Conservation (phyloP, 2,797 vertebrate species). For the Ambastaia sidthimunki region DNA sequence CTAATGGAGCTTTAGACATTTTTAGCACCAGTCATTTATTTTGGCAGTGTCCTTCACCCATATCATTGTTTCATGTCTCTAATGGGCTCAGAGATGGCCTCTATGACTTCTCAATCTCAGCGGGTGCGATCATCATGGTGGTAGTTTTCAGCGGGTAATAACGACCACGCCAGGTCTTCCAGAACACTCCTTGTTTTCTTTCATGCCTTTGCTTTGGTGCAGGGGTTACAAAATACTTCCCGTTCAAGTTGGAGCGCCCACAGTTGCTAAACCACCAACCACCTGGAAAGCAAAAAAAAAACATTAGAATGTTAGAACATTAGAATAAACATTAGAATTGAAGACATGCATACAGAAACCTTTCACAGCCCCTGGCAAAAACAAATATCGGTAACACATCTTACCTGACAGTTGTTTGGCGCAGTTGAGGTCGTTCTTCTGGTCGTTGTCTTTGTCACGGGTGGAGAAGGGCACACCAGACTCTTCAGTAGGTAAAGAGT, state of each 20-base stretch:
- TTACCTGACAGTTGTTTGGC: conserved; percentile 92
- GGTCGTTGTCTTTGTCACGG: conserved; percentile 89
- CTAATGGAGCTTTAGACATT: conserved; percentile 32
- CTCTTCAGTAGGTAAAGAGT: conserved; percentile 74
- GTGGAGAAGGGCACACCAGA: conserved; percentile 90
- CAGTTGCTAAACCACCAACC: conserved; percentile 99
- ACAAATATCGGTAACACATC: background rate
- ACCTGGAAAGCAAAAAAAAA: conserved; percentile 70
- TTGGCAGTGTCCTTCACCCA: conserved; percentile 30
- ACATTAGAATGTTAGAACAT: conserved; percentile 47
- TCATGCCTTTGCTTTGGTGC: conserved; percentile 89
- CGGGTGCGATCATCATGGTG: conserved; percentile 86
- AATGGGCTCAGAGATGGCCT: conserved; percentile 4
- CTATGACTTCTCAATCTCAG: conserved; percentile 71
- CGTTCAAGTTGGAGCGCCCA: conserved; percentile 91
- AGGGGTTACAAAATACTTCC: conserved; percentile 88
- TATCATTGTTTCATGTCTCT: conserved; percentile 18
- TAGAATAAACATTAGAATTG: too few species aligned
- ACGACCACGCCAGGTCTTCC: conserved; percentile 96
- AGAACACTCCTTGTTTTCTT: conserved; percentile 94
- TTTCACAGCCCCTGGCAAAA: background rate
- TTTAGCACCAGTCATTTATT: conserved; percentile 21
- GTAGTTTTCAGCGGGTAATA: conserved; percentile 92
- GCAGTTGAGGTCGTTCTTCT: conserved; percentile 86
- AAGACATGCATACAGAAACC: background rate